Percentiles rank a stretch among this genome's conserved stretches.
These are phyloP conservation scores for Lindbergichthys nudifrons DNA, from an alignment of 2,797 vertebrate species.

Conservation along the genomic window DNA sequence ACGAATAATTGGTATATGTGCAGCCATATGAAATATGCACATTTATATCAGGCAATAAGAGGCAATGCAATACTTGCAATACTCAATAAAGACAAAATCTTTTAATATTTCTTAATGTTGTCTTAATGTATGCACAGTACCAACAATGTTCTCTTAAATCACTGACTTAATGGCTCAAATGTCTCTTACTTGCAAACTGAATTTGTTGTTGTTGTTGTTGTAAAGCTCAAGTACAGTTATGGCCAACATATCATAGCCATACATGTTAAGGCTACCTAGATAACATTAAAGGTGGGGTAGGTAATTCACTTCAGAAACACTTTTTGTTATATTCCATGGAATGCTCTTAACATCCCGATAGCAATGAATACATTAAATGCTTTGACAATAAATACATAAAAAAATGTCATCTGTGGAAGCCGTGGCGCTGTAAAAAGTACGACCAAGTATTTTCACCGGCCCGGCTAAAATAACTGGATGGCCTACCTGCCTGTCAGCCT, in stretches of 20 bases:
- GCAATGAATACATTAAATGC: too few species aligned
- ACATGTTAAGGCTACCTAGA: background rate
- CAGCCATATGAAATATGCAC: background rate
- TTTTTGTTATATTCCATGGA: too few species aligned
- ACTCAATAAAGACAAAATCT: background rate
- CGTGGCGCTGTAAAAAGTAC: too few species aligned
- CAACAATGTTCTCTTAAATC: background rate
- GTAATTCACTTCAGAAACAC: too few species aligned
- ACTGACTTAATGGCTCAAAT: background rate
- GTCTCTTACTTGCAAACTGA: background rate
- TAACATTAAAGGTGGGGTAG: too few species aligned
- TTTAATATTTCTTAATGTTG: background rate
- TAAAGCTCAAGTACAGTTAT: background rate
- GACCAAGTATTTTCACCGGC: too few species aligned
- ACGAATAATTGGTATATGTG: background rate
- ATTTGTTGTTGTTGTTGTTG: background rate
- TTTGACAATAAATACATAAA: too few species aligned
- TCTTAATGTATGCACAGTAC: background rate
- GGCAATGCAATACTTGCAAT: background rate
- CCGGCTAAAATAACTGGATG: too few species aligned
- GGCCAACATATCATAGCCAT: background rate
- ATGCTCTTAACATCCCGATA: too few species aligned
- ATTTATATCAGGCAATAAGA: constrained; percentile 2
- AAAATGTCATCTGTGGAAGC: too few species aligned
- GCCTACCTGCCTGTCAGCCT: too few species aligned